Conservation (phyloP, 2,888 invertebrate genomes). For the Biston stratarius region DNA sequence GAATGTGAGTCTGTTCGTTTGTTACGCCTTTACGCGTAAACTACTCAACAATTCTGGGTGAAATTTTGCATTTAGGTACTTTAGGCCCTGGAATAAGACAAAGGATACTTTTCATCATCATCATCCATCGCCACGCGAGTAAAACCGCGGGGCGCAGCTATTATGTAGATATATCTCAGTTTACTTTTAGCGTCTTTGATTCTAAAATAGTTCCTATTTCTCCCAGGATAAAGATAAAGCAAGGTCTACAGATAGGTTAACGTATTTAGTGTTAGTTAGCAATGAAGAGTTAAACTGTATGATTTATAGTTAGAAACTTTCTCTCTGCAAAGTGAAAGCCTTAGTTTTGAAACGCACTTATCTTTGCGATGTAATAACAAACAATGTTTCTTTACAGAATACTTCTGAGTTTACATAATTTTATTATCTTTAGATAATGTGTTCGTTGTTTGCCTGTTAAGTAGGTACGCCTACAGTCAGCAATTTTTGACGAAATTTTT, state of each 20-base stretch:
- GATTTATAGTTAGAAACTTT: constrained; percentile 52
- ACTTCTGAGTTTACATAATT: constrained; percentile 26
- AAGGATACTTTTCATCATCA: no score
- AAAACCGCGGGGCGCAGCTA: no score
- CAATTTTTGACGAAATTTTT: no score
- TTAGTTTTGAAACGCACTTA: constrained; percentile 40
- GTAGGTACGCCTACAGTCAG: neutral
- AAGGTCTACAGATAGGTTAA: constrained; percentile 21
- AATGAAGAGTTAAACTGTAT: constrained; percentile 38
- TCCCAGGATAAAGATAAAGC: neutral
- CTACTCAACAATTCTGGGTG: no score
- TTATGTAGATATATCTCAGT: no score
- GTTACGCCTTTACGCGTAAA: no score
- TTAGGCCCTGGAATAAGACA: no score
- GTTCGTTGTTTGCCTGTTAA: neutral
- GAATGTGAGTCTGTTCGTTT: no score
- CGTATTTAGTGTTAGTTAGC: constrained; percentile 40
- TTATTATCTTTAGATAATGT: constrained; percentile 8
- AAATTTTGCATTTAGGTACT: no score
- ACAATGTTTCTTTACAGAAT: constrained; percentile 30
- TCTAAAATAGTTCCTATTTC: constrained; percentile 11
- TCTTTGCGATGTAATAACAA: constrained; percentile 33
- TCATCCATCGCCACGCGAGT: no score
- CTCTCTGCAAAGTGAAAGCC: constrained; percentile 57
- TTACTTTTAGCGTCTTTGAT: neutral